Conservation (phyloP, 2,888 invertebrate species). For the Hololepta plana region DNA sequence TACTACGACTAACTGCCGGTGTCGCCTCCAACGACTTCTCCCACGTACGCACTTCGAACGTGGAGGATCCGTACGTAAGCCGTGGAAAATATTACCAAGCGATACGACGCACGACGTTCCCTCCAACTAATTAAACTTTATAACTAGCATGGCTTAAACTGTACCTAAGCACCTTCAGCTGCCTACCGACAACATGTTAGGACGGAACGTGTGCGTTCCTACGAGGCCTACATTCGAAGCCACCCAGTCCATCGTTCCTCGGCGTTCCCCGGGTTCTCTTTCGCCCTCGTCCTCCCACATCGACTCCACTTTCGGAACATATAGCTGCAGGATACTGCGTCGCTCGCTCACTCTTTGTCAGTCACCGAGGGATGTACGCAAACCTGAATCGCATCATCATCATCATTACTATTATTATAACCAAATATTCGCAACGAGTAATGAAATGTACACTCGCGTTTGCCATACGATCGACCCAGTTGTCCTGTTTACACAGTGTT, state of each 20-base stretch:
- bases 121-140: constrained; percentile 30
- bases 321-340: constrained; percentile 25
- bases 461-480: no score
- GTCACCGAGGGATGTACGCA: no score
- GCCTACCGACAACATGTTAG: no score
- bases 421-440: no score
- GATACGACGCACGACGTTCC: constrained; percentile 26
- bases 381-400: no score
- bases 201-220: constrained; percentile 13
- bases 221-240: constrained; percentile 6
- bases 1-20: no score
- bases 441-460: no score
- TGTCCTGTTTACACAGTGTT: no score
- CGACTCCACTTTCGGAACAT: constrained; percentile 13
- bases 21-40: no score
- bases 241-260: constrained; percentile 9
- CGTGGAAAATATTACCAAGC: constrained; percentile 8
- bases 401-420: no score
- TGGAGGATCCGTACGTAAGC: constrained; percentile 6
- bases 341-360: no score
- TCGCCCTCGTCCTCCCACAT: constrained; percentile 8
- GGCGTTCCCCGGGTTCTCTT: constrained; percentile 9
- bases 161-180: constrained; percentile 16
- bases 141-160: constrained; percentile 28
- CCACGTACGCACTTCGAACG: constrained; percentile 7